Conservation (phyloP, 2,888 invertebrate species). For the Drosophila paranaensis region DNA sequence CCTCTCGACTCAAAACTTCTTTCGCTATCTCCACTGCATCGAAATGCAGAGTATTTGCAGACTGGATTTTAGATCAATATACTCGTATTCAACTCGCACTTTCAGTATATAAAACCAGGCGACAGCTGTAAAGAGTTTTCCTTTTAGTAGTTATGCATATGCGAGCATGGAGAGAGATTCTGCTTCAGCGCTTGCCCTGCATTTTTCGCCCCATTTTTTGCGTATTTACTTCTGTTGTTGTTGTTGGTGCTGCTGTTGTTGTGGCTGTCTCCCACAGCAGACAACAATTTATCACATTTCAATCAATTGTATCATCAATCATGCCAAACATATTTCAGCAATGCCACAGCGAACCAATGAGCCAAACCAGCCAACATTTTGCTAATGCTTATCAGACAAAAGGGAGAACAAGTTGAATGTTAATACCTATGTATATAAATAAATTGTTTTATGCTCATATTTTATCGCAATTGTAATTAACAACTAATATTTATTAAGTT, state of each 20-base stretch:
- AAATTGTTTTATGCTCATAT: background rate
- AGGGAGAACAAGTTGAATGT: slow-evolving; percentile 10
- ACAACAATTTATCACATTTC: slow-evolving; percentile 75
- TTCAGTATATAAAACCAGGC: background rate
- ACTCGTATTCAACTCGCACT: background rate
- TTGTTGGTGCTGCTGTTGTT: background rate
- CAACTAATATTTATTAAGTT: background rate
- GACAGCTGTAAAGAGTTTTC: slow-evolving; percentile 20
- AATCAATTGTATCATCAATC: slow-evolving; percentile 73
- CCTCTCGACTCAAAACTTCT: too few relatives aligned
- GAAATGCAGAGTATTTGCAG: background rate
- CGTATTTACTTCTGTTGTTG: slow-evolving; percentile 15
- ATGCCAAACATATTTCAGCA: slow-evolving; percentile 61
- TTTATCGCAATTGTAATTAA: background rate
- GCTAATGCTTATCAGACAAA: slow-evolving; percentile 32
- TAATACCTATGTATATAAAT: slow-evolving; percentile 7
- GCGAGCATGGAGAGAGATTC: slow-evolving; percentile 12
- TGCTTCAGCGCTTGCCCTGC: slow-evolving; percentile 12
- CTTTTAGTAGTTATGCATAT: slow-evolving; percentile 33
- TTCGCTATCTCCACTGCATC: too few relatives aligned
- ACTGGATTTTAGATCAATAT: background rate
- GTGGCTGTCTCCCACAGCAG: slow-evolving; percentile 51
- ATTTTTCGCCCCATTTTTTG: slow-evolving; percentile 20
- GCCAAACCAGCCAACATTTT: slow-evolving; percentile 16
- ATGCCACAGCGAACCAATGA: slow-evolving; percentile 36